These are phyloP conservation scores for Sebastiscus tertius DNA, from an alignment of 2,797 vertebrate species.

Conservation along the genomic window DNA sequence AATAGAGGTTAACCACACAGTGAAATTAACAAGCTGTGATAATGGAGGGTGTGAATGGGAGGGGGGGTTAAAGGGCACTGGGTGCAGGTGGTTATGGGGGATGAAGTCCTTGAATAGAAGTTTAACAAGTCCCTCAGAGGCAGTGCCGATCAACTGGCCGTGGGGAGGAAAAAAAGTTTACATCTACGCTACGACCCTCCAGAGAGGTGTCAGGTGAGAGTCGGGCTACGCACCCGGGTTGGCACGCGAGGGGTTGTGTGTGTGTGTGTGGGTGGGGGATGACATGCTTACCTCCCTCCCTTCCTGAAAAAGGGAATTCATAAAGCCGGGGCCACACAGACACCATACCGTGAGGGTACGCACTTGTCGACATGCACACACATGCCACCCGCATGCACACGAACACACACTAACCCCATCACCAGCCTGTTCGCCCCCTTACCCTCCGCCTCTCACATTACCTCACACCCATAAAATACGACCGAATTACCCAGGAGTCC, in stretches of 20 bases:
- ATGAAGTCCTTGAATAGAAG: slow-evolving; percentile 70
- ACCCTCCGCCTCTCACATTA: slow-evolving; percentile 68
- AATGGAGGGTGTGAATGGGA: slow-evolving; percentile 57
- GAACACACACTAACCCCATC: slow-evolving; percentile 40
- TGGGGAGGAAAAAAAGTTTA: slow-evolving; percentile 49
- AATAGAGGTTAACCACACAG: slow-evolving; percentile 72
- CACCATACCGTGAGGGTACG: slow-evolving; percentile 3
- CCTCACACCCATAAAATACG: slow-evolving; percentile 77
- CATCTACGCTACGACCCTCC: slow-evolving; percentile 43
- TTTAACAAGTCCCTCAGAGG: slow-evolving; percentile 68
- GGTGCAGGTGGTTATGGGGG: slow-evolving; percentile 69
- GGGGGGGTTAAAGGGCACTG: slow-evolving; percentile 55
- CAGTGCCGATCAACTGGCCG: slow-evolving; percentile 24
- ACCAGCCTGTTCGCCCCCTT: slow-evolving; percentile 35
- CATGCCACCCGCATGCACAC: slow-evolving; percentile 52
- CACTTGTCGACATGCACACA: slow-evolving; percentile 6
- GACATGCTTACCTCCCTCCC: slow-evolving; percentile 9
- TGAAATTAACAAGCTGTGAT: slow-evolving; percentile 79
- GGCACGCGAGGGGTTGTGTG: slow-evolving; percentile 10
- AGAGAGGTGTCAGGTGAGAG: slow-evolving; percentile 72
- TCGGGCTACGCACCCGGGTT: slow-evolving; percentile 42
- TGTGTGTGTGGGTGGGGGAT: slow-evolving; percentile 1
- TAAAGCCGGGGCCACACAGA: slow-evolving; percentile 54
- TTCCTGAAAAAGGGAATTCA: slow-evolving; percentile 49
- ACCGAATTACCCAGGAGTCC: slow-evolving; percentile 71